These are phyloP conservation scores for Creontiades dilutus DNA, from an alignment of 2,888 invertebrate genomes.

Conservation along the genomic window DNA sequence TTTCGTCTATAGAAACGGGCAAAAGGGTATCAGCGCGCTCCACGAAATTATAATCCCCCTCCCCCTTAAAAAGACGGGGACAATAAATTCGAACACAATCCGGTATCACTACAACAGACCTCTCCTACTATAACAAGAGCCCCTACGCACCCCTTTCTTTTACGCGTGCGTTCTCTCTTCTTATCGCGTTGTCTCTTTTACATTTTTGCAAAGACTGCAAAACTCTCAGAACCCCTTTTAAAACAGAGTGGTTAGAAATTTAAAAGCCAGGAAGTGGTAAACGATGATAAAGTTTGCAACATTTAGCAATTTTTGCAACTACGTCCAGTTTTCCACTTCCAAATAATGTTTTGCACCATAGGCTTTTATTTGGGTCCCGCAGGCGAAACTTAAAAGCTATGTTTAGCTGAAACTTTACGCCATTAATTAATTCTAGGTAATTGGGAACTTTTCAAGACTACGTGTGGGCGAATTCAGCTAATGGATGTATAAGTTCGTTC, in stretches of 20 bases:
- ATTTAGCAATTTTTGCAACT: neutral
- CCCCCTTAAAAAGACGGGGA: neutral
- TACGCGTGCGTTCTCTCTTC: neutral
- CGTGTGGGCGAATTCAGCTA: too few relatives aligned
- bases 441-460: too few relatives aligned
- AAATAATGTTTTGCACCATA: neutral
- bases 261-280: neutral
- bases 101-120: too few relatives aligned
- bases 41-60: neutral
- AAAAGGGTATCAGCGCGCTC: neutral
- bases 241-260: too few relatives aligned
- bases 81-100: constrained; percentile 13
- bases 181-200: neutral
- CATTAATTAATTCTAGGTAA: too few relatives aligned
- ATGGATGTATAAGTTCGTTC: too few relatives aligned
- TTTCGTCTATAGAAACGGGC: constrained; percentile 11
- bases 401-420: too few relatives aligned
- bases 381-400: too few relatives aligned
- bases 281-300: neutral
- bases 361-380: neutral
- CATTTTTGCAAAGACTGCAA: neutral
- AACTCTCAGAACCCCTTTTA: neutral
- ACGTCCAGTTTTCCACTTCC: neutral
- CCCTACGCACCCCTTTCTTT: neutral
- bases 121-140: neutral